Conservation (phyloP, 2,797 vertebrate genomes). For the Podargus strigoides region DNA sequence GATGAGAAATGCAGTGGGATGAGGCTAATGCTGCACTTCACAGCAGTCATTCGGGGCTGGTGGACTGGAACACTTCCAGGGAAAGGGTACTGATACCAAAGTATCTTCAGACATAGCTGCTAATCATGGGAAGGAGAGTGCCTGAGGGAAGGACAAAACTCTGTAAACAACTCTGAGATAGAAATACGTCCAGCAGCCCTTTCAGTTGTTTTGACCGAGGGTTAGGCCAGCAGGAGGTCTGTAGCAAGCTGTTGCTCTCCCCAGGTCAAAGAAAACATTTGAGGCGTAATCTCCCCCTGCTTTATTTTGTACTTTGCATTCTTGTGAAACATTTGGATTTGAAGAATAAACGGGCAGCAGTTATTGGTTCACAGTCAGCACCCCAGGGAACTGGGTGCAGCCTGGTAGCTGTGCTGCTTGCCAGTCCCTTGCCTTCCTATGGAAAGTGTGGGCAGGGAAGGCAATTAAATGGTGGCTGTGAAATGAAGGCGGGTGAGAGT, state of each 20-base stretch:
- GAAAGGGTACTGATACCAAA: constrained; percentile 34
- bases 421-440: accelerated
- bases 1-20: neutral
- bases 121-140: constrained; percentile 26
- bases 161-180: constrained; percentile 40
- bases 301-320: constrained; percentile 31
- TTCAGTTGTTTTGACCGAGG: neutral
- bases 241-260: neutral
- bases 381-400: neutral
- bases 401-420: neutral
- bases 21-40: neutral
- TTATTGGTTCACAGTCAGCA: neutral
- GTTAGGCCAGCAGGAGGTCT: neutral
- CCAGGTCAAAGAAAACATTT: constrained; percentile 3
- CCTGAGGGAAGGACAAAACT: constrained; percentile 50
- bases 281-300: neutral
- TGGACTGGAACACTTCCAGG: constrained; percentile 8
- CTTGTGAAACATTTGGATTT: neutral
- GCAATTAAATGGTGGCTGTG: neutral
- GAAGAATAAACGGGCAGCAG: neutral
- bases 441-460: neutral
- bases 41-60: neutral
- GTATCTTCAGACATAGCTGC: constrained; percentile 45
- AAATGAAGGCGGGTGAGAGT: neutral
- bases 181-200: neutral